Evolutionary conservation across 1,140 invertebrate genomes (phyloP), one percentile per base, ranked within the genome.

Genomic region (Drosophila virilis): DNA sequence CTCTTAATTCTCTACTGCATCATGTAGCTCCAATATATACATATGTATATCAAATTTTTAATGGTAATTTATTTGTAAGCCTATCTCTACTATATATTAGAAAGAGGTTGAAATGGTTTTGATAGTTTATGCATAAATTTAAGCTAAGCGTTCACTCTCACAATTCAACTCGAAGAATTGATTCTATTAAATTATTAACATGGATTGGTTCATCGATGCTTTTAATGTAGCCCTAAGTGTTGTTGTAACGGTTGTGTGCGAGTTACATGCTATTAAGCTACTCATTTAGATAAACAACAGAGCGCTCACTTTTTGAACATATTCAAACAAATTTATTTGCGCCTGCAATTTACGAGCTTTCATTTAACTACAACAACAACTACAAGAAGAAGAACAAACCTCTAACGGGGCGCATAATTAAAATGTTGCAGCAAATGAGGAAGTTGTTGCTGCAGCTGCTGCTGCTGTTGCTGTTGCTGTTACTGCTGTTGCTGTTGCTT

Each of bases 311-410:
- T 45, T 55, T 66, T 43, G 59, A 77, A 80, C 84, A 84, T 80
- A 84, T 89, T 72, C 67, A 74, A 88, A 89, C 80, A 88, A 88
- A 88, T 88, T 88, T 89, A 83, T 89, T 88, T 88, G 83, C 84
- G 84, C 84, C 83, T 67, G 70, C 77, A 88, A 84, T 80, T 89
- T 89, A 78, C 80, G 64, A 77, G 84, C 68, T 70, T 77, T 52
- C 69, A 33, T 74, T 64, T 52, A 46, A 35, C 17, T 33, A 50
- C 40, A n/a, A 42, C 50, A 42, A 12, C 40, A 43, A 45, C 43
- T 9, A 6, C 9, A 51, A 54, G 54, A 59, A 58, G 52, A 22
- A 60, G 64, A 68, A 68, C 54, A 60, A 54, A 43, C 28, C 71
- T 69, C 57, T 88, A 88, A 89, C 79, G 83, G 83, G 48, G 59